These are phyloP conservation scores for Oryzias dopingdopingensis DNA, from an alignment of 2,797 vertebrate species.

Conservation along the genomic window DNA sequence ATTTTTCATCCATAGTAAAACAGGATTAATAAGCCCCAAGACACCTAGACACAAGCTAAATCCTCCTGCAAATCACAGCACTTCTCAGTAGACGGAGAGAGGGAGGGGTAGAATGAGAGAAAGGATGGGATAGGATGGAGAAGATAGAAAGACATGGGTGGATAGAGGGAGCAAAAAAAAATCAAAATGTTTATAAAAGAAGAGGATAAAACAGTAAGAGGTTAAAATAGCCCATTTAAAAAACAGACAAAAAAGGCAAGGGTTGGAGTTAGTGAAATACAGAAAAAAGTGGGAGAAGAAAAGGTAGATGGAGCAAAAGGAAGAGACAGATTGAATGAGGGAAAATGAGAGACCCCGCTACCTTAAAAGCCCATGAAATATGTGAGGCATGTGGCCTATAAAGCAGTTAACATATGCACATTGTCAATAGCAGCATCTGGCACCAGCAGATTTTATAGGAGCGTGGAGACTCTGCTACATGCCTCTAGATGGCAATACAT, in stretches of 20 bases:
- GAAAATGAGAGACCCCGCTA: slow-evolving; percentile 76
- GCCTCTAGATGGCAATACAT: slow-evolving; percentile 99
- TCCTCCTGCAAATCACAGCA: slow-evolving; percentile 86
- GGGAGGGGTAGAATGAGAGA: slow-evolving; percentile 32
- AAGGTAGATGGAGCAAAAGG: slow-evolving; percentile 70
- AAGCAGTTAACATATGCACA: slow-evolving; percentile 97
- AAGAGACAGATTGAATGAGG: slow-evolving; percentile 74
- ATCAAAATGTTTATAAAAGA: slow-evolving; percentile 5
- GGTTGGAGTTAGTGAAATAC: slow-evolving; percentile 31
- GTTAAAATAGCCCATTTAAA: slow-evolving; percentile 47
- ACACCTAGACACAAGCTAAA: slow-evolving; percentile 80
- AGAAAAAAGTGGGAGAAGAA: slow-evolving; percentile 46
- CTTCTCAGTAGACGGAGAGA: slow-evolving; percentile 75
- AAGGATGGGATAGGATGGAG: slow-evolving; percentile 27
- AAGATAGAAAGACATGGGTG: slow-evolving; percentile 24
- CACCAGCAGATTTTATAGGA: slow-evolving; percentile 76
- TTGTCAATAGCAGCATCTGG: slow-evolving; percentile 98
- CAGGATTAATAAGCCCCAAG: slow-evolving; percentile 88
- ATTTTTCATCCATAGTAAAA: slow-evolving; percentile 85
- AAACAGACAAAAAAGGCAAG: slow-evolving; percentile 27
- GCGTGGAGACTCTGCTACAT: slow-evolving; percentile 84
- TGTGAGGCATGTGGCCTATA: slow-evolving; percentile 93
- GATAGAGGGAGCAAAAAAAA: slow-evolving; percentile 32
- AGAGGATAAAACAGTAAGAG: slow-evolving; percentile 22
- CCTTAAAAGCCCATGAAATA: slow-evolving; percentile 91